Evolutionary conservation across 2,888 invertebrate genomes (phyloP), one percentile per base, ranked within the genome.

Genomic region (Callimorpha dominula): DNA sequence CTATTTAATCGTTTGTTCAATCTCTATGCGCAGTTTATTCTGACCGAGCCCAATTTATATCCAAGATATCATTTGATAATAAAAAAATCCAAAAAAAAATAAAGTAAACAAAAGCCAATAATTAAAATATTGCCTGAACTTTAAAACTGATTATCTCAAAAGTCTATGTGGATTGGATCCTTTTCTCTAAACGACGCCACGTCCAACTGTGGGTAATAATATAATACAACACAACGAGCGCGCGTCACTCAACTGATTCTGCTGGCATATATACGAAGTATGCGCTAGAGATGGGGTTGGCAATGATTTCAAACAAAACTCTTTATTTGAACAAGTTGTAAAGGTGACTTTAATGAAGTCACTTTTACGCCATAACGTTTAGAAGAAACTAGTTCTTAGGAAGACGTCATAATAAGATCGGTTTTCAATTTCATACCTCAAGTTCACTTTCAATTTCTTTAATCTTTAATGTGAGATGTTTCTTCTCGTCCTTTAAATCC

Each of bases 401-500:
- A n/a, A n/a, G 9, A 54, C n/a, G 20, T 46, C 43, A 17, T 20
- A 64, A 0, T 1, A 17, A 64, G 12, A 4, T 65, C 12, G 4
- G 64, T 46, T n/a, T 46, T 46, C 31, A 20, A 65, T 42, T 17
- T 64, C 79, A 81, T 80, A 96, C 96, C 92, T 97, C 97, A 71
- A 97, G 89, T 86, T 97, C 97, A 74, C 96, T 94, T 91, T 98
- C 98, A 74, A 98, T 88, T 86, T 98, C 98, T 87, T 97, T 97
- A 62, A 98, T 97, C 89, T 96, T 97, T 65, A 97, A 92, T 65
- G 97, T 94, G 11, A 98, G 94, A 85, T 97, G 97, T 86, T 97
- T 97, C 88, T 98, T 98, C 84, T 98, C 98, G 87, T 98, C 98
- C 81, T 94, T 96, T 15, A 97, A 95, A 88, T 98, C 98, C 90